Evolutionary conservation across 2,113 vertebrate genomes (phyloP).

Genomic region (Pardalotus punctatus): DNA sequence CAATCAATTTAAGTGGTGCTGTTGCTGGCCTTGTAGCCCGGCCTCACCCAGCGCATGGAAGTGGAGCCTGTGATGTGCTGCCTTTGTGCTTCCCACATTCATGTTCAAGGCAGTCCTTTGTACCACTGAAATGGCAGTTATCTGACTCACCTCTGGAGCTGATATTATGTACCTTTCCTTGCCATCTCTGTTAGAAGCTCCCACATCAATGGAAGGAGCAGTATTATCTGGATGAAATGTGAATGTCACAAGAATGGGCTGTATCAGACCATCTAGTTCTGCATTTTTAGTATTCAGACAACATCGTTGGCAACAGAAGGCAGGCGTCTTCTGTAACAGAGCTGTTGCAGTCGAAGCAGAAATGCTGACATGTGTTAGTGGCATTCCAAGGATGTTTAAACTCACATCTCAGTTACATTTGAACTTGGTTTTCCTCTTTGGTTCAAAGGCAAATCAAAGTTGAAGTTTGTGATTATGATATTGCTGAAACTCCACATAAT

Average conservation of each 20-base stretch:
- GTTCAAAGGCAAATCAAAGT: constrained; percentile 10
- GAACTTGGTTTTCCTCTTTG: constrained; percentile 15
- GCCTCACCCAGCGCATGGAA: background rate
- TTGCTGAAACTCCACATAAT: background rate
- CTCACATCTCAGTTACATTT: background rate
- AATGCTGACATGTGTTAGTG: background rate
- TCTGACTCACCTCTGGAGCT: constrained; percentile 1
- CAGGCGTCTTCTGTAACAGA: background rate
- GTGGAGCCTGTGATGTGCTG: background rate
- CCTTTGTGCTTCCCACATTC: background rate
- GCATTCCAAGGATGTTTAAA: constrained; percentile 20
- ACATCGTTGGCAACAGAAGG: background rate
- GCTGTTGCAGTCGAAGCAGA: background rate
- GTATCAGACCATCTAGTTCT: background rate
- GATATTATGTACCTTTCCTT: background rate
- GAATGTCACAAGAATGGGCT: background rate
- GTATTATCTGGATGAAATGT: constrained; percentile 9
- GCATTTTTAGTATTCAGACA: constrained; percentile 28
- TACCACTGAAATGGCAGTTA: background rate
- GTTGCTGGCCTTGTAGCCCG: background rate
- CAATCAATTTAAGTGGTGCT: background rate
- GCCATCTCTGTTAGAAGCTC: background rate
- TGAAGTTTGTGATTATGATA: background rate
- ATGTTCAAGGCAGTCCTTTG: constrained; percentile 6
- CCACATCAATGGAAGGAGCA: background rate